A percentile compares a stretch with the other conserved stretches of the same genome.
These are phyloP conservation scores for Tachina fera DNA, from an alignment of 2,888 invertebrate species.

Conservation along the genomic window DNA sequence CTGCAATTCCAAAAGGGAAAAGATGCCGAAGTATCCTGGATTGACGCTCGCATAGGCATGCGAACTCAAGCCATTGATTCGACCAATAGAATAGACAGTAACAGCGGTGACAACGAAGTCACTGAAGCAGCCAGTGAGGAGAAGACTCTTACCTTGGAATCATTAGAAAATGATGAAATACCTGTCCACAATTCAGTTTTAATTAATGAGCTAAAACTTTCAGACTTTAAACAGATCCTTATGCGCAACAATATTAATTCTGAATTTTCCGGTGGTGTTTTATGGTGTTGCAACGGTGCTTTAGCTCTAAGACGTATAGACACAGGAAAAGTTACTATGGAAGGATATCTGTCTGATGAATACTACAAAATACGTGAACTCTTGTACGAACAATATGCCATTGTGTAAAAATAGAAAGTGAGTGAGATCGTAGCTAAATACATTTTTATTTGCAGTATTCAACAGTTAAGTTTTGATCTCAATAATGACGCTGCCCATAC, in stretches of 20 bases:
- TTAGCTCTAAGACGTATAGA: slow-evolving; percentile 95
- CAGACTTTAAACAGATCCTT: slow-evolving; percentile 93
- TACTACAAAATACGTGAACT: slow-evolving; percentile 96
- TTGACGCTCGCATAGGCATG: slow-evolving; percentile 90
- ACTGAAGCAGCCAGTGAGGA: slow-evolving; percentile 77
- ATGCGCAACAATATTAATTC: slow-evolving; percentile 90
- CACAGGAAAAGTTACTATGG: slow-evolving; percentile 94
- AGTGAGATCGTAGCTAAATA: not conserved
- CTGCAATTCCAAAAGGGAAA: slow-evolving; percentile 92
- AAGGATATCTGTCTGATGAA: slow-evolving; percentile 97
- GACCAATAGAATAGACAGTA: slow-evolving; percentile 76
- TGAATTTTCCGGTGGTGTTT: slow-evolving; percentile 95
- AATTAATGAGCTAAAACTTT: slow-evolving; percentile 95
- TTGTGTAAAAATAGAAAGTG: slow-evolving; percentile 86
- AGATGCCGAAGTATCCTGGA: slow-evolving; percentile 98
- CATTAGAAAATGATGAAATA: slow-evolving; percentile 84
- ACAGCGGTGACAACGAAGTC: slow-evolving; percentile 61
- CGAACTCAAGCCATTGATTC: slow-evolving; percentile 86
- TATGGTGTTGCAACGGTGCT: slow-evolving; percentile 96
- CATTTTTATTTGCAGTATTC: too few species aligned
- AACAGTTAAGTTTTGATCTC: slow-evolving; percentile 12
- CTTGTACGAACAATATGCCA: slow-evolving; percentile 98
- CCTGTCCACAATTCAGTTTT: slow-evolving; percentile 92
- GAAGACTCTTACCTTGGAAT: slow-evolving; percentile 88
- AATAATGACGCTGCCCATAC: slow-evolving; percentile 19